Evolutionary conservation across 2,888 invertebrate genomes (phyloP).

Genomic region (Pammene fasciana): DNA sequence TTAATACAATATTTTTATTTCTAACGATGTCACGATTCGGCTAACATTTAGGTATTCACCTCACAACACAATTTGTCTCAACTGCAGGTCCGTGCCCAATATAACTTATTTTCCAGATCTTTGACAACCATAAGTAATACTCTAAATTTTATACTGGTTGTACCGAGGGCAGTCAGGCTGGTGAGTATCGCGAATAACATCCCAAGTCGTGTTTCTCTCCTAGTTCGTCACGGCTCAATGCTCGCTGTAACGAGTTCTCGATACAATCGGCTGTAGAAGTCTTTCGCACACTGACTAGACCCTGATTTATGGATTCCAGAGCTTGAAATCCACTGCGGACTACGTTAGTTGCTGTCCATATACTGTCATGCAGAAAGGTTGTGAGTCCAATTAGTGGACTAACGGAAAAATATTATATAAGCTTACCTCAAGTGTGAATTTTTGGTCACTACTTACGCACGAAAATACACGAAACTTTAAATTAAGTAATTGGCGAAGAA

Average conservation of each 20-base stretch:
- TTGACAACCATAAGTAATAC: background rate
- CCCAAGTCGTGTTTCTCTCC: constrained; percentile 44
- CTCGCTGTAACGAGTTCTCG: constrained; percentile 58
- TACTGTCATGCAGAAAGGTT: background rate
- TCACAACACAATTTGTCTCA: too few relatives aligned
- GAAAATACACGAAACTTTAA: too few relatives aligned
- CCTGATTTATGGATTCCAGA: constrained; percentile 8
- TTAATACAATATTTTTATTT: too few relatives aligned
- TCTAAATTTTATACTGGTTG: background rate
- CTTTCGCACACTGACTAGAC: constrained; percentile 7
- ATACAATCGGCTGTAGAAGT: constrained; percentile 43
- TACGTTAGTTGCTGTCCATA: background rate
- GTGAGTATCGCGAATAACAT: background rate
- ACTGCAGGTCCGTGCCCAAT: too few relatives aligned
- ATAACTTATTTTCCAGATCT: too few relatives aligned
- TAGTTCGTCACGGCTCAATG: constrained; percentile 53
- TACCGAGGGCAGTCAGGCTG: background rate
- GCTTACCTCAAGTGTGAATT: too few relatives aligned
- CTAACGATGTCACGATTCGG: too few relatives aligned
- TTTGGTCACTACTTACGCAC: too few relatives aligned
- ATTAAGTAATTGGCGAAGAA: too few relatives aligned
- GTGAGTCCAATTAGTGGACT: background rate
- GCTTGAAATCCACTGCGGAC: background rate
- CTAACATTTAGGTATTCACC: too few relatives aligned
- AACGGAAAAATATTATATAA: background rate